Evolutionary conservation across 2,113 vertebrate genomes (phyloP), one percentile per base, ranked within the genome.

Genomic region (Ciconia boyciana): DNA sequence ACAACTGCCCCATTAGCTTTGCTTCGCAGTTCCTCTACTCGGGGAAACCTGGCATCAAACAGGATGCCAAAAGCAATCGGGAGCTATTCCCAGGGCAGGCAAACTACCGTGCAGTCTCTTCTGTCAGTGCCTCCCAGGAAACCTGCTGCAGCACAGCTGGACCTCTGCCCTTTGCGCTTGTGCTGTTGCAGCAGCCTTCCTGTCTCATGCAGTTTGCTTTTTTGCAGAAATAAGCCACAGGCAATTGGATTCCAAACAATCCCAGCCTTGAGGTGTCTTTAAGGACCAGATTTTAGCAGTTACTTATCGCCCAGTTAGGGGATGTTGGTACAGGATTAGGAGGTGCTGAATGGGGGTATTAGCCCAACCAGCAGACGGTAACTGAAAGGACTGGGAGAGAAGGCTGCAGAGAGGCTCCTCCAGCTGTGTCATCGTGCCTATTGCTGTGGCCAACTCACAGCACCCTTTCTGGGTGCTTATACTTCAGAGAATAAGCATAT

Each of bases 1-100:
- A 87, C 41, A 86, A 80, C 81, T 80, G 44, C 76, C 26, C 91
- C 46, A 4, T 90, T 87, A 90, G n/a, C 49, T 94, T 93, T 86
- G n/a, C 79, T 79, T 94, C 68, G 44, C 43, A 28, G 61, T 24
- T 75, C 54, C 51, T 74, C 60, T 84, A 0, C 78, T 34, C 11
- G 1, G 51, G 68, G 44, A 80, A 83, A 83, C 62, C 72, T 70
- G 87, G 91, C 87, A 74, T 81, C 87, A 93, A 70, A 29, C 49
- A 52, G 1, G 7, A 36, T 81, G 64, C 83, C 76, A 83, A 70
- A 90, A 79, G 34, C 79, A 89, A 69, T 74, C 5, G 8, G 8
- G 48, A 77, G 43, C 34, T 85, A 4, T 87, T 87, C 46, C 39
- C 31, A 10, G 48, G 76, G 36, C 61, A 64, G 46, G 60, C 24